Evolutionary conservation across 2,888 invertebrate species (phyloP).

Genomic region (Argynnis bischoffii): DNA sequence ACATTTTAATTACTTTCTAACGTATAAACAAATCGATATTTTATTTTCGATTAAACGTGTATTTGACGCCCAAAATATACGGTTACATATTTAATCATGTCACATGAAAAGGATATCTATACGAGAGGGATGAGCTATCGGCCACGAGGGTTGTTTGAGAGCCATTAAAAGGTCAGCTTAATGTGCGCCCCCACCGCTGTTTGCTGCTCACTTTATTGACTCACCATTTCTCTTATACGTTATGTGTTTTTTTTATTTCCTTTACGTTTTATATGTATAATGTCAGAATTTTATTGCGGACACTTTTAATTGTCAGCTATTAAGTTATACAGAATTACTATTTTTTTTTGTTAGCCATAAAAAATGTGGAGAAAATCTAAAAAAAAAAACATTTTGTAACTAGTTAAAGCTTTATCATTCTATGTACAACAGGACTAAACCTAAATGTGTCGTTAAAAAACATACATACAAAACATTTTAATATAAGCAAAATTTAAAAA

Average conservation of each 20-base stretch:
- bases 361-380: neutral
- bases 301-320: slow-evolving; percentile 3
- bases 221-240: slow-evolving; percentile 19
- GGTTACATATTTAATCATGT: neutral
- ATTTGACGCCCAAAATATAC: neutral
- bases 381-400: neutral
- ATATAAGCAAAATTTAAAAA: too few species aligned
- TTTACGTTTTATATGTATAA: slow-evolving; percentile 8
- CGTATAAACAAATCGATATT: too few species aligned
- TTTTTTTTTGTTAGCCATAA: neutral
- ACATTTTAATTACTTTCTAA: too few species aligned
- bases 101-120: neutral
- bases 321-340: neutral
- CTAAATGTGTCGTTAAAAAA: too few species aligned
- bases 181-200: slow-evolving; percentile 9
- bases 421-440: too few species aligned
- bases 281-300: neutral
- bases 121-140: neutral
- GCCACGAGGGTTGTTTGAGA: slow-evolving; percentile 13
- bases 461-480: too few species aligned
- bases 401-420: too few species aligned
- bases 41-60: neutral
- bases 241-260: slow-evolving; percentile 22
- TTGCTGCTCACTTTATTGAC: slow-evolving; percentile 30
- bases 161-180: slow-evolving; percentile 21